Evolutionary conservation across 2,797 vertebrate species (phyloP).

Genomic region (Calcarius lapponicus): DNA sequence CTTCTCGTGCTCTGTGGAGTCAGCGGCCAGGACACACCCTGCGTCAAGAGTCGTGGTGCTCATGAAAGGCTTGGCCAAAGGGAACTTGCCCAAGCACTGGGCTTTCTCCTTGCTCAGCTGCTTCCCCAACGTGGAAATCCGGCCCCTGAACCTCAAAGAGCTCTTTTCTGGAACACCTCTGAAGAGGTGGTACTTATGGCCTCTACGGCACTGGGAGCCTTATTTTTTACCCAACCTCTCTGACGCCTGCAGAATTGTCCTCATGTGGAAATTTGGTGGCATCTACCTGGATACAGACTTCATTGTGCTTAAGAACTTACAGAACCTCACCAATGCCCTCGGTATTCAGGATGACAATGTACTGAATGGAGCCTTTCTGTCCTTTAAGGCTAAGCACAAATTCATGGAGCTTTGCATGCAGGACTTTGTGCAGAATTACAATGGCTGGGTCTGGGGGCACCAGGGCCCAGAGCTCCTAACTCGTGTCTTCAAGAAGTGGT

Average conservation of each 20-base stretch:
- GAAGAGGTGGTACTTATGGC: too few relatives aligned
- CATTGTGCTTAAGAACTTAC: conserved; percentile 29
- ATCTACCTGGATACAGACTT: conserved; percentile 48
- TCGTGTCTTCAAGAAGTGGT: conserved; percentile 34
- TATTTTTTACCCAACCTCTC: conserved; percentile 63
- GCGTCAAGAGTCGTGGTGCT: conserved; percentile 52
- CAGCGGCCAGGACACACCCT: conserved; percentile 67
- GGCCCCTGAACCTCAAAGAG: conserved; percentile 50
- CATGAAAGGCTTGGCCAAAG: conserved; percentile 68
- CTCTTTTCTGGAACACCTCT: conserved; percentile 74
- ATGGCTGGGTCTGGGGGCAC: not conserved
- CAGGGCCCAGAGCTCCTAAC: conserved; percentile 7
- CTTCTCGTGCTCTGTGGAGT: conserved; percentile 35
- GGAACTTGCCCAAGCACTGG: conserved; percentile 33
- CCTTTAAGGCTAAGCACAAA: not conserved
- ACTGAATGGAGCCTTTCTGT: not conserved
- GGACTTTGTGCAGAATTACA: conserved; percentile 28
- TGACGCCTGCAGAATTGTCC: conserved; percentile 63
- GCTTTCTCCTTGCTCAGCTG: conserved; percentile 68
- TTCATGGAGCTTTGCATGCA: conserved; percentile 19
- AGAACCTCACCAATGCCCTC: not conserved
- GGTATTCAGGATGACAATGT: fast-evolving
- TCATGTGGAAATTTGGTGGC: conserved; percentile 39
- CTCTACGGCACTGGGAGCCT: conserved; percentile 34
- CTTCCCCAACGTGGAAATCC: conserved; percentile 71